Conservation (phyloP, 2,888 invertebrate genomes). For the Amorpha juglandis region DNA sequence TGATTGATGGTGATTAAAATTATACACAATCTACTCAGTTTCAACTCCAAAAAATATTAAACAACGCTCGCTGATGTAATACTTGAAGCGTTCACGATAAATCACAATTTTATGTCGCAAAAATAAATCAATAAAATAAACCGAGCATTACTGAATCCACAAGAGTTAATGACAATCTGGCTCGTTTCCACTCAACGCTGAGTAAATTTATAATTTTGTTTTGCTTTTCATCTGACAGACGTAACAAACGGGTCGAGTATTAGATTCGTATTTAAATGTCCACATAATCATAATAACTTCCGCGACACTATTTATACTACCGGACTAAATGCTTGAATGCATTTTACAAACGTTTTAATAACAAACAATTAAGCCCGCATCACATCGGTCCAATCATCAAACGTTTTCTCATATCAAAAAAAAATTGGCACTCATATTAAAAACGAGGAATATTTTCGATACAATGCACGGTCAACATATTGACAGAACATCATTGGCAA, state of each 20-base stretch:
- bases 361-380: slow-evolving; percentile 19
- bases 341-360: slow-evolving; percentile 5
- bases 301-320: slow-evolving; percentile 37
- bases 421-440: slow-evolving; percentile 69
- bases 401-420: slow-evolving; percentile 40
- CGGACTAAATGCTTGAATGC: slow-evolving; percentile 14
- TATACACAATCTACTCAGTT: not conserved
- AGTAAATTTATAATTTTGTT: slow-evolving; percentile 45
- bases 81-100: not conserved
- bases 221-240: slow-evolving; percentile 48
- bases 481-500: slow-evolving; percentile 82
- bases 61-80: slow-evolving; percentile 8
- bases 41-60: not conserved
- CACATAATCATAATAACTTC: slow-evolving; percentile 36
- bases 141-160: slow-evolving; percentile 6
- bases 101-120: slow-evolving; percentile 15
- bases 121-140: slow-evolving; percentile 21
- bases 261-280: slow-evolving; percentile 37
- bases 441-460: slow-evolving; percentile 66
- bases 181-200: slow-evolving; percentile 43
- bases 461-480: slow-evolving; percentile 74
- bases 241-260: slow-evolving; percentile 41
- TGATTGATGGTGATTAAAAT: not conserved
- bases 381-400: slow-evolving; percentile 37
- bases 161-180: slow-evolving; percentile 42